Base-by-base conservation (phyloP, 37 sponge, comb jelly and placozoan genomes). In the Lycopodina hypogea region DNA sequence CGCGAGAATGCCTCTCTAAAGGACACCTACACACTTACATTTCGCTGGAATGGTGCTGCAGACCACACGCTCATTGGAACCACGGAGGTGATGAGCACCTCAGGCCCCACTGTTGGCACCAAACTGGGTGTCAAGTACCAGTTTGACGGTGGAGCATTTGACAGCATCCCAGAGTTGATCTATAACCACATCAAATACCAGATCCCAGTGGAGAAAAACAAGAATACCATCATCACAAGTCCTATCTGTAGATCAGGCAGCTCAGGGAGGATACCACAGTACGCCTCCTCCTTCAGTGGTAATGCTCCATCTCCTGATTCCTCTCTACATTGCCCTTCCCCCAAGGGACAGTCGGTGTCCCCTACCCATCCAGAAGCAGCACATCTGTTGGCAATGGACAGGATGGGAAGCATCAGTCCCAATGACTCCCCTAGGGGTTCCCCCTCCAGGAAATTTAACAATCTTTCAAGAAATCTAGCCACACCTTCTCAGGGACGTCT, bases 121-220 rank as follows among this genome's bases (percentile, higher is more conserved):
- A 66, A 22, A 6, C 71, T 45, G 22, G 58, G 64, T 6, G 56
- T 62, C 37, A 86, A 86, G 79, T 94, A 94, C 64, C 83, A 83
- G 28, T 84, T 94, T 78, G 88, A 81, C 12, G 62, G 79, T 21
- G 94, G 92, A 32, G 91, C 88, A 2, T 94, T 87, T 76, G 92
- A 90, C 72, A 69, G 60, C 62, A 82, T 94, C 24, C 88, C 88
- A 18, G 91, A 94, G 67, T 81, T 94, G 28, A 63, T 94, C 15
- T 77, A 70, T 75, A 75, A 87, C 52, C 89, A 94, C 40, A 36
- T 90, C 40, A 87, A 77, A 60, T 88, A 87, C 75, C 83, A 80
- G 71, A 90, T 90, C 40, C 94, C 94, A 0, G 42, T 94, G 9
- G 57, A 61, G 32, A 74, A 66, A 24, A 68, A 41, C 24, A 42